phyloP scores from a whole-genome alignment of 2,797 vertebrate genomes.

The Ptychobarbus kaznakovi region DNA sequence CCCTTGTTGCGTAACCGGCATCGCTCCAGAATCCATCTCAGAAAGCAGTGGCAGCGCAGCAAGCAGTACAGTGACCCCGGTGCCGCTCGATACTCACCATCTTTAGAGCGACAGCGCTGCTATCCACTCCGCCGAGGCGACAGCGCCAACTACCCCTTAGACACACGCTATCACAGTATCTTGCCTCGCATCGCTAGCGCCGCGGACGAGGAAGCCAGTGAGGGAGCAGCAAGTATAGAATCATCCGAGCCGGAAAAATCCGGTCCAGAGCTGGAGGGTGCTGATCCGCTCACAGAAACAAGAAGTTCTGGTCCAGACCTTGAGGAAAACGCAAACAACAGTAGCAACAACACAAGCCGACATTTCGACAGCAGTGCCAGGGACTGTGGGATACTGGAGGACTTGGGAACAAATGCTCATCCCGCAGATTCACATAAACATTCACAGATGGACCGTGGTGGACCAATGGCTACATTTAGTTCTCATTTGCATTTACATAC shows the following conservation, averaged over 20 bases:
- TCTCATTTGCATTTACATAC: constrained; percentile 13
- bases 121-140: constrained; percentile 76
- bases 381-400: constrained; percentile 39
- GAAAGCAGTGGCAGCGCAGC: constrained; percentile 94
- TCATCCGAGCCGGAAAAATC: not conserved
- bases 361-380: constrained; percentile 5
- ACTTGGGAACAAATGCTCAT: constrained; percentile 26
- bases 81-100: constrained; percentile 71
- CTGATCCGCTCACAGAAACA: not conserved
- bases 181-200: constrained; percentile 86
- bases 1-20: constrained; percentile 80
- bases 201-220: constrained; percentile 84
- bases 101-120: constrained; percentile 79
- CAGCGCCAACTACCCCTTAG: constrained; percentile 79
- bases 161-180: constrained; percentile 85
- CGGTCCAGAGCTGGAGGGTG: not conserved
- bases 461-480: not conserved
- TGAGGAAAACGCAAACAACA: constrained; percentile 59
- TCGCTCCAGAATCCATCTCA: constrained; percentile 88
- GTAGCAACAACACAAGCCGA: constrained; percentile 56
- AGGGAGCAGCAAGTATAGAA: constrained; percentile 60
- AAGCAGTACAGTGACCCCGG: constrained; percentile 97
- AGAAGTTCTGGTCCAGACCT: constrained; percentile 35
- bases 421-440: constrained; percentile 22
- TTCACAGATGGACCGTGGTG: constrained; percentile 13